Evolutionary conservation across 92 coral and sea anemone species (phyloP), one percentile per base, ranked within the genome.

Genomic region (Bergia puertoricense): DNA sequence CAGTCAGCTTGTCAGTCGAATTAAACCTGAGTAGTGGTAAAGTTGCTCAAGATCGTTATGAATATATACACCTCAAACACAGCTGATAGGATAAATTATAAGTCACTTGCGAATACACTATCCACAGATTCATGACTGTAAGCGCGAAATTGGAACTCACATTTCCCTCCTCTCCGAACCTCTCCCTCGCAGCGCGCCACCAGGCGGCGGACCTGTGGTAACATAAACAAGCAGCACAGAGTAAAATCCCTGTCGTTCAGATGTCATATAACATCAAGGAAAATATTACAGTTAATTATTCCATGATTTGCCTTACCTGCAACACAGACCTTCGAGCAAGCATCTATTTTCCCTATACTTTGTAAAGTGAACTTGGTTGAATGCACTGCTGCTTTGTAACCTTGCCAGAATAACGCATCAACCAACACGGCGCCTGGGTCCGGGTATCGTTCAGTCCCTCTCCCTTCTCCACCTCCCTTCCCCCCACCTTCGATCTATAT

Each of bases 81-180:
- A 54, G 59, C 16, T 54, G 15, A 54, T 54, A 54, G 18, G 16
- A 11, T 54, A 11, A 54, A 2, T 54, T 1, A 54, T 11, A 54
- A 54, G 15, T 54, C 14, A 51, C 11, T 10, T 54, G 15, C 14
- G 2, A 54, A 3, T 54, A 10, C 9, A 54, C 59, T 54, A 2
- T 54, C 18, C 59, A 10, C 16, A 8, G 59, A 54, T 30, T 30
- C 30, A 30, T 54, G 16, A 54, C 59, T 54, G 14, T 54, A 54
- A 54, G 16, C 11, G 59, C 59, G 59, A 0, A 46, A 46, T 5
- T 46, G 57, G 36, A 38, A 71, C 87, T 84, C 43, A 84, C 87
- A 84, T 84, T 84, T 84, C 14, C 87, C 87, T n/a, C 87, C 87
- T 54, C 87, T 84, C 7, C 87, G 79, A 69, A 84, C 8, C 16